Conservation (phyloP, 2,797 vertebrate species). For the Typhlichthys eigenmanni region DNA sequence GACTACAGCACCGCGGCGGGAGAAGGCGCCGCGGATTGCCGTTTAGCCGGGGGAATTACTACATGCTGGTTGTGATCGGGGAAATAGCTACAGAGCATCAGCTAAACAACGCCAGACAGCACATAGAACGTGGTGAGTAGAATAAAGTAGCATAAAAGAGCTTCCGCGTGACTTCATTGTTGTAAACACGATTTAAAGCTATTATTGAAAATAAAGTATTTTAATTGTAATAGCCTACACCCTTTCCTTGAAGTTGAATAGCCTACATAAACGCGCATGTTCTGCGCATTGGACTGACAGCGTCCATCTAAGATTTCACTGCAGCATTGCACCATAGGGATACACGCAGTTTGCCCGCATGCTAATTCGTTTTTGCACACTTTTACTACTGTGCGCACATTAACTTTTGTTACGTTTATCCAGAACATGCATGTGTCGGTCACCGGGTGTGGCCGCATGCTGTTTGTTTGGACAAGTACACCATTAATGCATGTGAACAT, state of each 20-base stretch:
- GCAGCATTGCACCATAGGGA: slow-evolving; percentile 67
- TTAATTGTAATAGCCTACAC: too few species aligned
- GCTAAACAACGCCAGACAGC: slow-evolving; percentile 80
- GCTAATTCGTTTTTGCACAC: neutral
- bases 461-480: too few species aligned
- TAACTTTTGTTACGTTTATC: neutral
- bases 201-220: too few species aligned
- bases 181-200: too few species aligned
- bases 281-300: slow-evolving; percentile 53
- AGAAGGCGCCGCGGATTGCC: slow-evolving; percentile 60
- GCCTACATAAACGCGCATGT: neutral
- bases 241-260: too few species aligned
- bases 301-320: slow-evolving; percentile 37
- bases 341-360: slow-evolving; percentile 9
- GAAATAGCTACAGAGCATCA: slow-evolving; percentile 88
- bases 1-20: slow-evolving; percentile 67
- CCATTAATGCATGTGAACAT: too few species aligned
- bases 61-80: slow-evolving; percentile 89
- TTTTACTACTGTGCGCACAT: neutral
- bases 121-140: slow-evolving; percentile 89
- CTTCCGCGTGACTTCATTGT: too few species aligned
- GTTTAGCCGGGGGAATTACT: slow-evolving; percentile 77
- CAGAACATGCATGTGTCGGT: neutral
- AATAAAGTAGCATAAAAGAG: too few species aligned
- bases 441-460: neutral